phyloP scores from a whole-genome alignment of 1,140 invertebrate species.

The Drosophila busckii region DNA sequence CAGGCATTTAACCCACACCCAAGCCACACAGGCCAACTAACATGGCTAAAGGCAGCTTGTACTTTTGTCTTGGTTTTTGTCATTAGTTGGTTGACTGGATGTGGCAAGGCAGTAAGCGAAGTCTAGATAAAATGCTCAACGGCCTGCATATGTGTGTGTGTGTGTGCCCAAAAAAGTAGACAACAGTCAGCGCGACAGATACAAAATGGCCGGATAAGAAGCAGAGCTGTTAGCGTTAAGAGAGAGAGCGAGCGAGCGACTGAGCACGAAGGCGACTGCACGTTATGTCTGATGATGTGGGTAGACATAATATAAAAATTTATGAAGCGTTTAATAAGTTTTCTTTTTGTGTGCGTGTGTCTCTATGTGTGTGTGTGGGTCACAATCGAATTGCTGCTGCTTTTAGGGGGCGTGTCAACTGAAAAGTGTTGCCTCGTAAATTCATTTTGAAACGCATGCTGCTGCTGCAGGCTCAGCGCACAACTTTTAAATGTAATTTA shows the following conservation, averaged over 20 bases:
- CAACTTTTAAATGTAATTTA: constrained; percentile 74
- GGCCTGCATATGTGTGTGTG: constrained; percentile 53
- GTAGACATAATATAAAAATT: constrained; percentile 77
- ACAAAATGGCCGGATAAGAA: constrained; percentile 68
- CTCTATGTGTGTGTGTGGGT: constrained; percentile 22
- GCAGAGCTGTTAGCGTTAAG: constrained; percentile 10
- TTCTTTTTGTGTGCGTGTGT: constrained; percentile 44
- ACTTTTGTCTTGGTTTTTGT: constrained; percentile 71
- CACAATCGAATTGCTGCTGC: constrained; percentile 54
- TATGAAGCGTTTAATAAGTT: constrained; percentile 77
- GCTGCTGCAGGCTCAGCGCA: constrained; percentile 32
- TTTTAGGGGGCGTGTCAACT: constrained; percentile 54
- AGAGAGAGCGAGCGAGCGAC: constrained; percentile 22
- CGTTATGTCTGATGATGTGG: constrained; percentile 75
- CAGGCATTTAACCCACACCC: constrained; percentile 29
- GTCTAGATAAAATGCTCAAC: constrained; percentile 74
- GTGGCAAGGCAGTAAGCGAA: constrained; percentile 36
- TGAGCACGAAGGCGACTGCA: constrained; percentile 33
- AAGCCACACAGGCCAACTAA: neutral
- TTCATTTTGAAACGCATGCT: constrained; percentile 61
- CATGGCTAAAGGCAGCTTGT: constrained; percentile 31
- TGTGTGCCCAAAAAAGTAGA: constrained; percentile 58
- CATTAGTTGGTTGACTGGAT: constrained; percentile 62
- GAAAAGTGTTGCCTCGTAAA: constrained; percentile 75
- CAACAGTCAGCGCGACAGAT: constrained; percentile 56